Percentiles rank a stretch among this genome's conserved stretches.
Conservation (phyloP, 2,113 vertebrate genomes). For the Abramis brama region DNA sequence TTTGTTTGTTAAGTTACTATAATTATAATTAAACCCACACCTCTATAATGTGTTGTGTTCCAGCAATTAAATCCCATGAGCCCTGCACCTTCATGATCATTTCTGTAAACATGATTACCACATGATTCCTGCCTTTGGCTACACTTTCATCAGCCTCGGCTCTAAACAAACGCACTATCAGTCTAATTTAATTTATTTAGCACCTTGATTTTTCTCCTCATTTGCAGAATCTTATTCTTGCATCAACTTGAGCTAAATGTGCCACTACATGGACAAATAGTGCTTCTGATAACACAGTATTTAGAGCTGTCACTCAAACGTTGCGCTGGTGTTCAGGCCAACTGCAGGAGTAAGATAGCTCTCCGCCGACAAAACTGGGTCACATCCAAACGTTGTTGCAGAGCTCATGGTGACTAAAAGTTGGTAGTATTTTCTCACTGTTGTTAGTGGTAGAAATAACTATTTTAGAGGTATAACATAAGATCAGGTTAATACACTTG, state of each 20-base stretch:
- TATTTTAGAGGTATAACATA: neutral
- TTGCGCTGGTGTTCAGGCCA: neutral
- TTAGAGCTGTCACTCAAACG: conserved; percentile 18
- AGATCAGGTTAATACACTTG: neutral
- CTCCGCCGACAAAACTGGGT: conserved; percentile 16
- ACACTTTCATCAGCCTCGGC: conserved; percentile 35
- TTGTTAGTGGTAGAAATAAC: neutral
- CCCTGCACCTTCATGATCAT: conserved; percentile 17
- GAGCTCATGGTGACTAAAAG: neutral
- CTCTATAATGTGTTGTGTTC: conserved; percentile 14
- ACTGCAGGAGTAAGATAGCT: neutral
- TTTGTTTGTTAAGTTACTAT: conserved; percentile 8
- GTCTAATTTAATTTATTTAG: conserved; percentile 6
- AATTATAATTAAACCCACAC: conserved; percentile 36
- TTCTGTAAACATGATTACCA: conserved; percentile 39
- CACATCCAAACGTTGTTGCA: conserved; percentile 19
- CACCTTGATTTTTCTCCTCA: conserved; percentile 12
- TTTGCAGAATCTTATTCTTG: conserved; percentile 12
- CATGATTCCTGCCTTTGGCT: conserved; percentile 27
- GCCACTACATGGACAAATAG: neutral
- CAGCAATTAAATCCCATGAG: conserved; percentile 31
- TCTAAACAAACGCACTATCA: conserved; percentile 27
- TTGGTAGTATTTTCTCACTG: neutral
- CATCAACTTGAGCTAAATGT: conserved; percentile 2
- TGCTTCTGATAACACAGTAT: conserved; percentile 1